Base-by-base conservation (phyloP, 2,113 vertebrate species). In the Elephas maximus region DNA sequence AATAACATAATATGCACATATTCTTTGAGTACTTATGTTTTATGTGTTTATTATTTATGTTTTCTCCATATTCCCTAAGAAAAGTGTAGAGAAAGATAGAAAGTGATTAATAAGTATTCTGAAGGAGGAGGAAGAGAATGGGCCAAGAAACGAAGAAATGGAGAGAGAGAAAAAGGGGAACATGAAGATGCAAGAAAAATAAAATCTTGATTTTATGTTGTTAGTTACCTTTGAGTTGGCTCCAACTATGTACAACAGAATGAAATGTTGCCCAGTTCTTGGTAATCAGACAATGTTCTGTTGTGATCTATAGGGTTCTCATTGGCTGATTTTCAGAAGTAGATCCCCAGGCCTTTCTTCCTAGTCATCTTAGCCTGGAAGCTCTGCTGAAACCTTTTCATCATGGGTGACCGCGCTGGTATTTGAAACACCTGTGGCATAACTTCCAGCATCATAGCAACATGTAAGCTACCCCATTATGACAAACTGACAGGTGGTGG, bases 11-110 rank as follows among this genome's bases (percentile, higher is more conserved):
- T 51, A 69, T 60, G 48, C 48, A 71, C 7, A 44, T 83, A 73
- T 60, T 57, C 57, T 41, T 88, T 44, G 8, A 90, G 77, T n/a
- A 57, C 79, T 30, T 69, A 77, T 77, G 37, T 83, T 80, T 89
- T 62, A 37, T 37, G 37, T 37, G 37, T 37, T 37, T 37, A 37
- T 37, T 37, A 37, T 37, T 30, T 69, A 77, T 77, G 37, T 83
- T 80, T 89, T 62, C n/a, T 57, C 53, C 48, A 88, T 80, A 84
- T 79, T 90, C 89, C 79, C 67, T 71, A 81, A 57, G 8, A 90
- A 74, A 53, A 79, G 45, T 53, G 9, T 45, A 73, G 51, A 44
- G 15, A 76, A 57, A 79, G 28, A 23, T 80, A 82, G 37, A 63
- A 15, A 65, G 24, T 28, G 45, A 82, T 51, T 26, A 81, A 26